Evolutionary conservation across 2,797 vertebrate species (phyloP).

Genomic region (Gymnopithys bicolor): DNA sequence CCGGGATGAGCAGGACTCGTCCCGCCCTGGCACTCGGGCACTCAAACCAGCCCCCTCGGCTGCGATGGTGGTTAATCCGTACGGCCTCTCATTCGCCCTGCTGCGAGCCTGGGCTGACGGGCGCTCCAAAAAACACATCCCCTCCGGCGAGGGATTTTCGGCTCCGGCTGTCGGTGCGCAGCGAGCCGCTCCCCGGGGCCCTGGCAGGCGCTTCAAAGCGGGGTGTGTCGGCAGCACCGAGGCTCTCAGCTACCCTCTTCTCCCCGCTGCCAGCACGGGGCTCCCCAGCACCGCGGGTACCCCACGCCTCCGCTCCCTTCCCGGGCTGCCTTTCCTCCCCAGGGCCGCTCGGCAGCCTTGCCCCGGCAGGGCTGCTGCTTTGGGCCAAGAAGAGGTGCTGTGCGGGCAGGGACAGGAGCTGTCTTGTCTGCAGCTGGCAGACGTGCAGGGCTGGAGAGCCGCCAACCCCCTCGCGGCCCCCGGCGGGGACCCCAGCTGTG

Average conservation of each 20-base stretch:
- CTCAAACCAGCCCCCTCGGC: neutral
- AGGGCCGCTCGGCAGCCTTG: neutral
- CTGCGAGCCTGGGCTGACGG: neutral
- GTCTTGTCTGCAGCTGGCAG: constrained; percentile 53
- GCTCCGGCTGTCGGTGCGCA: neutral
- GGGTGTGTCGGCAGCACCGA: neutral
- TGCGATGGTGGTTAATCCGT: neutral
- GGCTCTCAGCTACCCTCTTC: neutral
- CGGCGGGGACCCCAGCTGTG: constrained; percentile 43
- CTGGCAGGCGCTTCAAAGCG: constrained; percentile 18
- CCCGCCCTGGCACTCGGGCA: accelerated
- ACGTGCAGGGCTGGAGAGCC: neutral
- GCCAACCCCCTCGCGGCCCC: neutral
- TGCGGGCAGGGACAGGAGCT: constrained; percentile 16
- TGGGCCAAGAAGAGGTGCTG: neutral
- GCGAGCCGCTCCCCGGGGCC: neutral
- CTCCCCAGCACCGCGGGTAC: neutral
- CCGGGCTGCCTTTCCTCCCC: neutral
- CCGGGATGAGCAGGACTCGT: neutral
- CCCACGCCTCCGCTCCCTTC: accelerated
- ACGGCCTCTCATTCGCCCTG: neutral
- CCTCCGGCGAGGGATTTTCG: constrained; percentile 32
- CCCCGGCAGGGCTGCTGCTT: neutral
- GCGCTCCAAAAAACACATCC: neutral
- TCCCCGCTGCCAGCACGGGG: neutral